phyloP scores from a whole-genome alignment of 2,113 vertebrate genomes.

The Pterocles orientalis region DNA sequence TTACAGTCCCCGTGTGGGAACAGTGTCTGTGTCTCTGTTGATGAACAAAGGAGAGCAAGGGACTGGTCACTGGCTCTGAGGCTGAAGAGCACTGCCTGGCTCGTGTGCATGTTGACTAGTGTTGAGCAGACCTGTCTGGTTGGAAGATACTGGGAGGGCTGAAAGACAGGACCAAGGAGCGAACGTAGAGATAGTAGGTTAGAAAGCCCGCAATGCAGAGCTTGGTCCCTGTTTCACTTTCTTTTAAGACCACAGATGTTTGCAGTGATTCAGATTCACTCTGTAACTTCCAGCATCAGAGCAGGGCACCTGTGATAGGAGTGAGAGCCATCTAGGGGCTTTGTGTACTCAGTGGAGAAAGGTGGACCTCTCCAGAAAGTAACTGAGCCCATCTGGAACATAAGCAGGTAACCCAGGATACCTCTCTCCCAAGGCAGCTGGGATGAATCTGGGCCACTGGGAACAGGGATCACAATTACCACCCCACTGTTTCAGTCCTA shows the following conservation, averaged over 20 bases:
- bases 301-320: background rate
- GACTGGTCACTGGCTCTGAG: background rate
- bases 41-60: background rate
- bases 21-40: background rate
- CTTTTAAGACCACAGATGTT: background rate
- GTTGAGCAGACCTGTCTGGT: background rate
- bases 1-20: background rate
- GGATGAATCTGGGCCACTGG: background rate
- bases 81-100: background rate
- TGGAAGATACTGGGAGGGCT: background rate
- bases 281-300: background rate
- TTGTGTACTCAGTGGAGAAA: background rate
- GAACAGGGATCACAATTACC: background rate
- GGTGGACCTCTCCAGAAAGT: background rate
- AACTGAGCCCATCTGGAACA: background rate
- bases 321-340: background rate
- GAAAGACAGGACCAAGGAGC: background rate
- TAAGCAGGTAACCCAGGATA: background rate
- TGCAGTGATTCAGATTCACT: background rate
- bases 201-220: accelerated
- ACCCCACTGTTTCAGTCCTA: background rate
- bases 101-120: background rate
- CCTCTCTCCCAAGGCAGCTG: background rate
- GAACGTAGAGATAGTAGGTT: background rate
- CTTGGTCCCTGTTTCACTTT: background rate